Evolutionary conservation across 1,140 invertebrate genomes (phyloP).

Genomic region (Holotrichia oblita): DNA sequence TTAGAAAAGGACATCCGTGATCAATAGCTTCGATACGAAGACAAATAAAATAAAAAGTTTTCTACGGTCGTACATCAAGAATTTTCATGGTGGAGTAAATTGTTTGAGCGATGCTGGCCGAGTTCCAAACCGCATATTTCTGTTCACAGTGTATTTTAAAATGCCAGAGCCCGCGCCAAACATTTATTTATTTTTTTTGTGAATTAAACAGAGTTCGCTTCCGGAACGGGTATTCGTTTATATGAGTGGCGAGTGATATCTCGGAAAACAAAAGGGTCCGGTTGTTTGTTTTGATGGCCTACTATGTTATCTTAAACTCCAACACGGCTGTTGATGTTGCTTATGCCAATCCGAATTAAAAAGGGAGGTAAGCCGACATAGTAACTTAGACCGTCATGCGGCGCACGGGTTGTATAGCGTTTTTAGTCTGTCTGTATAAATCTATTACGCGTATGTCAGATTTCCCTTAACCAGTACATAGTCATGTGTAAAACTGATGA

Average conservation of each 20-base stretch:
- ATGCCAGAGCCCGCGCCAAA: conserved; percentile 45
- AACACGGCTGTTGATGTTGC: conserved; percentile 27
- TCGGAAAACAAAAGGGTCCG: conserved; percentile 43
- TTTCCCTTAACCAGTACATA: too few relatives aligned
- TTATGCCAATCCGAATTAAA: conserved; percentile 23
- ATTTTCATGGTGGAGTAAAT: conserved; percentile 19
- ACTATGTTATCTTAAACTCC: conserved; percentile 29
- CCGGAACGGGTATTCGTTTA: conserved; percentile 44
- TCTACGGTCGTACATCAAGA: conserved; percentile 24
- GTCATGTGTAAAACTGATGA: too few relatives aligned
- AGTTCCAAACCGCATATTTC: conserved; percentile 43
- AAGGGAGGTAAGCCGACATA: too few relatives aligned
- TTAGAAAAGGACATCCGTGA: too few relatives aligned
- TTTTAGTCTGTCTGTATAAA: too few relatives aligned
- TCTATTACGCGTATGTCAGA: too few relatives aligned
- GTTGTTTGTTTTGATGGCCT: conserved; percentile 40
- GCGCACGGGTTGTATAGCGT: too few relatives aligned
- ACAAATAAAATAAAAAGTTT: conserved; percentile 2
- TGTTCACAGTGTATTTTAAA: conserved; percentile 49
- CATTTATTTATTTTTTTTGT: conserved; percentile 48
- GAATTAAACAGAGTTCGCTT: conserved; percentile 45
- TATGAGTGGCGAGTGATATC: conserved; percentile 41
- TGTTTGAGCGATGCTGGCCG: conserved; percentile 35
- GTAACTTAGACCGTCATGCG: too few relatives aligned
- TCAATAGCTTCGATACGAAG: neutral